Percentiles rank a stretch among this genome's conserved stretches.
Evolutionary conservation across 2,113 vertebrate genomes (phyloP).

Genomic region (Ageneiosus marmoratus): DNA sequence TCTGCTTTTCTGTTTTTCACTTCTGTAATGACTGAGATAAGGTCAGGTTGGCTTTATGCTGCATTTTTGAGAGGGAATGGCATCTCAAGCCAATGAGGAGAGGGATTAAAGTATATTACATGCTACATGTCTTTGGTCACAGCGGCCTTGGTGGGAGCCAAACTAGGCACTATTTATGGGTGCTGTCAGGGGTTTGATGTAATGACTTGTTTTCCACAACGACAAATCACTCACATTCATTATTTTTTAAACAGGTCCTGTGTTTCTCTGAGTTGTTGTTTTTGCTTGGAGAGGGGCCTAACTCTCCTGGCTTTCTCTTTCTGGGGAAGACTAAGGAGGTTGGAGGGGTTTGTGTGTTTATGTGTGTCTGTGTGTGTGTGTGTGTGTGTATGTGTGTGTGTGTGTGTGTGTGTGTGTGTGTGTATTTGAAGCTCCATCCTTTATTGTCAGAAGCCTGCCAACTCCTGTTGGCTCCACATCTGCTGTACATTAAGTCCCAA

Average conservation of each 20-base stretch:
- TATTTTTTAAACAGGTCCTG: slow-evolving; percentile 32
- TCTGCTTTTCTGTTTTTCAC: slow-evolving; percentile 33
- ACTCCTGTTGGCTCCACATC: slow-evolving; percentile 66
- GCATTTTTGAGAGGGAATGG: slow-evolving; percentile 3
- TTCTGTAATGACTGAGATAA: slow-evolving; percentile 41
- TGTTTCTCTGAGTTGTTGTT: neutral
- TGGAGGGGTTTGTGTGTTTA: neutral
- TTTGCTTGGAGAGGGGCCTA: slow-evolving; percentile 8
- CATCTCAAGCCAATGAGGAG: neutral
- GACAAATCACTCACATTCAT: slow-evolving; percentile 5
- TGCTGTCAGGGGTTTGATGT: slow-evolving; percentile 41
- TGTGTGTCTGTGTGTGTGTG: neutral
- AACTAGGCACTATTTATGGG: slow-evolving; percentile 22
- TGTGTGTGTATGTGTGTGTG: neutral
- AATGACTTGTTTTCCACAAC: slow-evolving; percentile 32
- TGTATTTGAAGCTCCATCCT: slow-evolving; percentile 28
- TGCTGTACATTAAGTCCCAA: slow-evolving; percentile 68
- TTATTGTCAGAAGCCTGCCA: slow-evolving; percentile 58
- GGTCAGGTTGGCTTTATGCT: slow-evolving; percentile 29
- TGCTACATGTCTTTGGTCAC: slow-evolving; percentile 34
- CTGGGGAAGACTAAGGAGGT: slow-evolving; percentile 20
- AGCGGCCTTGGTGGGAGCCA: slow-evolving; percentile 21
- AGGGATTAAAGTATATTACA: slow-evolving; percentile 26
- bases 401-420: neutral
- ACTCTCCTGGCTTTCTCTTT: slow-evolving; percentile 8